Conservation (phyloP, 2,888 invertebrate genomes). For the Cryptocephalus moraei region DNA sequence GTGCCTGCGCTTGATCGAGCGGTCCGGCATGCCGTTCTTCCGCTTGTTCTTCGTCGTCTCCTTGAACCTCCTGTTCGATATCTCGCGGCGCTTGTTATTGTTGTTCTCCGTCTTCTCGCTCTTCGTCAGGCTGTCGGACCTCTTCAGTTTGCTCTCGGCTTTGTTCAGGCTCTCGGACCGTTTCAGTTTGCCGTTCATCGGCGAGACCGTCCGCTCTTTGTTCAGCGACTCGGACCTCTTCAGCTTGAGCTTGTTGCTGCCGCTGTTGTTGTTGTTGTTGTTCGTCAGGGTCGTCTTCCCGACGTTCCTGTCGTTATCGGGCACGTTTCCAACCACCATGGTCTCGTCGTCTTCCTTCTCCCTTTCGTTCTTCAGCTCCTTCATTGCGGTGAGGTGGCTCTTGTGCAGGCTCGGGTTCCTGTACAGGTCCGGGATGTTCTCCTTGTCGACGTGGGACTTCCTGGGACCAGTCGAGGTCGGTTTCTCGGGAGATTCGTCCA, state of each 20-base stretch:
- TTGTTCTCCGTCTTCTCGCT: conserved; percentile 72
- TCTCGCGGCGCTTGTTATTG: conserved; percentile 60
- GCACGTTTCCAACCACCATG: conserved; percentile 28
- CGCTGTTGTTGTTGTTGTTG: conserved; percentile 16
- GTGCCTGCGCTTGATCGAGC: conserved; percentile 79
- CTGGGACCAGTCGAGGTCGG: conserved; percentile 13
- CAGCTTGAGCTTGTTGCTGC: conserved; percentile 24
- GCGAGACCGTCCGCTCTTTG: conserved; percentile 42
- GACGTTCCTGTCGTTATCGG: conserved; percentile 33
- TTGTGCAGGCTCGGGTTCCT: conserved; percentile 46
- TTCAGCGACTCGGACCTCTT: conserved; percentile 55
- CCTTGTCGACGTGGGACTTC: conserved; percentile 27
- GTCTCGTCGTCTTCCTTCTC: conserved; percentile 40
- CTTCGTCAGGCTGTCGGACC: conserved; percentile 57
- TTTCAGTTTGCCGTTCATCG: conserved; percentile 41
- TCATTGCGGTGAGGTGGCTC: conserved; percentile 27
- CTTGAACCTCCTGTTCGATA: conserved; percentile 35
- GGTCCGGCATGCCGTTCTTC: conserved; percentile 69
- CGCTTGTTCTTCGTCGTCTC: conserved; percentile 57
- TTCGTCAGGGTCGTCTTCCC: conserved; percentile 19
- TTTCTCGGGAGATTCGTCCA: conserved; percentile 56
- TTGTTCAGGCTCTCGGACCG: conserved; percentile 53
- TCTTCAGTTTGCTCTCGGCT: conserved; percentile 42
- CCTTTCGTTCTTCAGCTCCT: conserved; percentile 35
- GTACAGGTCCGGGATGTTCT: conserved; percentile 34